These are phyloP conservation scores for Zophobas morio DNA, from an alignment of 1,140 invertebrate species.

Conservation along the genomic window DNA sequence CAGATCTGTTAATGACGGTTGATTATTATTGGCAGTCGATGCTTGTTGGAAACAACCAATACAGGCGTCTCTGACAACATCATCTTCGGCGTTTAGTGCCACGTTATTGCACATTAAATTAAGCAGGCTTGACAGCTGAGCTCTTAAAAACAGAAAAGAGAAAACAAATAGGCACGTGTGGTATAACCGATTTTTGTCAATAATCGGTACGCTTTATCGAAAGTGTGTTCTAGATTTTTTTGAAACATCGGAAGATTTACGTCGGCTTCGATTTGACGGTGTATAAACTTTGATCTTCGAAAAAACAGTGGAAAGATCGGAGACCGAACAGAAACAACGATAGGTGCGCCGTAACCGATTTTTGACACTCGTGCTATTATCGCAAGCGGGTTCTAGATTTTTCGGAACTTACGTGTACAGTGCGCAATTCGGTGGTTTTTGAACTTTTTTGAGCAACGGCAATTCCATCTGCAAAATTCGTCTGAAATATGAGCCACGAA, in stretches of 20 bases:
- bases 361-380: not conserved
- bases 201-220: no score
- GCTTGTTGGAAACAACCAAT: constrained; percentile 53
- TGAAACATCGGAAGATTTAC: no score
- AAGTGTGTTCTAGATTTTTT: no score
- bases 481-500: constrained; percentile 20
- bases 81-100: constrained; percentile 41
- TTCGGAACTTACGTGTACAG: constrained; percentile 26
- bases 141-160: constrained; percentile 30
- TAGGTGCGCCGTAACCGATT: not conserved
- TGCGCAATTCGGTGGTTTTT: constrained; percentile 17
- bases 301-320: no score
- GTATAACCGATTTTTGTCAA: no score
- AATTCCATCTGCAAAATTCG: not conserved
- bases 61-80: constrained; percentile 46
- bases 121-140: constrained; percentile 53
- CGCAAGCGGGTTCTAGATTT: not conserved
- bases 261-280: no score
- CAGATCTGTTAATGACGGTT: constrained; percentile 52
- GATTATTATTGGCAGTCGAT: constrained; percentile 53
- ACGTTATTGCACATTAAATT: constrained; percentile 54
- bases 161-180: no score
- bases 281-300: no score
- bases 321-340: no score
- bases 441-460: constrained; percentile 29